These are phyloP conservation scores for Drosophila pseudoananassae DNA, from an alignment of 1,140 invertebrate species.

Conservation along the genomic window DNA sequence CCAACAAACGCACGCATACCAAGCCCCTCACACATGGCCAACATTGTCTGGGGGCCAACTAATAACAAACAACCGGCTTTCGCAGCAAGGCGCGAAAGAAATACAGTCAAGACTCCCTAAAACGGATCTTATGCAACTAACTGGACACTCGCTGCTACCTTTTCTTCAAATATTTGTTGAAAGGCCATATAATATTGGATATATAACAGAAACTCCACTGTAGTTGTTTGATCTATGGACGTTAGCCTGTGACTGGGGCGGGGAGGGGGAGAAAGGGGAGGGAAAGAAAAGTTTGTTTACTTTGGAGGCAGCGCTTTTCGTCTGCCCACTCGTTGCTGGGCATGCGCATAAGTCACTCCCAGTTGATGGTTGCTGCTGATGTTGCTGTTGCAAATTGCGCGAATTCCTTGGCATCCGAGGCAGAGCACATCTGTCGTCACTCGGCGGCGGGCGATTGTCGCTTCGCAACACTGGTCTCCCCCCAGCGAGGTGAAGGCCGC, in stretches of 20 bases:
- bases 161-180: too few species aligned
- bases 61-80: conserved; percentile 81
- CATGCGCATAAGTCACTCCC: conserved; percentile 73
- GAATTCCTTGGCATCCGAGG: conserved; percentile 60
- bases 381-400: conserved; percentile 60
- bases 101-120: not conserved
- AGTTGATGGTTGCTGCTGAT: conserved; percentile 19
- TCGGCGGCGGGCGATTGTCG: conserved; percentile 24
- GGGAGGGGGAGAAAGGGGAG: conserved; percentile 6
- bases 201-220: not conserved
- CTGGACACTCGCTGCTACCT: too few species aligned
- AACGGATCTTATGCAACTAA: not conserved
- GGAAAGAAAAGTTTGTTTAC: conserved; percentile 67
- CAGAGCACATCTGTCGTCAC: conserved; percentile 68
- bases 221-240: not conserved
- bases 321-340: conserved; percentile 52
- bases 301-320: conserved; percentile 55
- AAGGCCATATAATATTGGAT: not conserved
- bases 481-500: conserved; percentile 48
- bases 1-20: conserved; percentile 73
- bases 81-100: conserved; percentile 28
- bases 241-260: not conserved
- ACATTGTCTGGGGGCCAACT: conserved; percentile 61
- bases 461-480: conserved; percentile 19
- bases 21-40: conserved; percentile 59